These are phyloP conservation scores for Galleria mellonella DNA, from an alignment of 1,140 invertebrate genomes.

Conservation along the genomic window DNA sequence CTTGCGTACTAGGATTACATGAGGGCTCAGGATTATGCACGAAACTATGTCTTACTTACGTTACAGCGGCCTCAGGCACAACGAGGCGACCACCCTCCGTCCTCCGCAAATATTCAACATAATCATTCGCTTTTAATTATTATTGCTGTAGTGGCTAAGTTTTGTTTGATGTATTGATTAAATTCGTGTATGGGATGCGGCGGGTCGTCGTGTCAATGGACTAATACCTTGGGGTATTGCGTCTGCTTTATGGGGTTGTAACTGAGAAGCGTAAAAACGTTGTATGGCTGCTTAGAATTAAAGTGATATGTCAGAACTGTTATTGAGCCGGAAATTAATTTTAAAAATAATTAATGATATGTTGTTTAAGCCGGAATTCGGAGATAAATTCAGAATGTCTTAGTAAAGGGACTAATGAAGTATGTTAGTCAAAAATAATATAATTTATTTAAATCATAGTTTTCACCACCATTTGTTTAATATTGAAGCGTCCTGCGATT, in stretches of 20 bases:
- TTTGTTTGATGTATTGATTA: conserved; percentile 74
- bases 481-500: too few relatives aligned
- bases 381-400: too few relatives aligned
- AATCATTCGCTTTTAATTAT: conserved; percentile 74
- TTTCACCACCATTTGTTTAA: too few relatives aligned
- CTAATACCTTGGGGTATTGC: conserved; percentile 36
- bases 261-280: background rate
- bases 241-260: background rate
- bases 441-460: too few relatives aligned
- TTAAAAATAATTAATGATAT: too few relatives aligned
- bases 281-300: too few relatives aligned
- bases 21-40: conserved; percentile 45
- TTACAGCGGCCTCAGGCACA: conserved; percentile 51
- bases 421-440: too few relatives aligned
- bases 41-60: conserved; percentile 48
- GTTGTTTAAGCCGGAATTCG: too few relatives aligned
- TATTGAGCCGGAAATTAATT: too few relatives aligned
- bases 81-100: conserved; percentile 46
- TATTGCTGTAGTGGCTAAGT: conserved; percentile 57
- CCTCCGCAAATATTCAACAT: conserved; percentile 70
- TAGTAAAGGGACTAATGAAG: too few relatives aligned
- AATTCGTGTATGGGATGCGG: conserved; percentile 62
- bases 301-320: too few relatives aligned
- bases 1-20: conserved; percentile 61
- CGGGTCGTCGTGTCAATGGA: conserved; percentile 35